Evolutionary conservation across 1,140 invertebrate species (phyloP).

Genomic region (Galendromus occidentalis): DNA sequence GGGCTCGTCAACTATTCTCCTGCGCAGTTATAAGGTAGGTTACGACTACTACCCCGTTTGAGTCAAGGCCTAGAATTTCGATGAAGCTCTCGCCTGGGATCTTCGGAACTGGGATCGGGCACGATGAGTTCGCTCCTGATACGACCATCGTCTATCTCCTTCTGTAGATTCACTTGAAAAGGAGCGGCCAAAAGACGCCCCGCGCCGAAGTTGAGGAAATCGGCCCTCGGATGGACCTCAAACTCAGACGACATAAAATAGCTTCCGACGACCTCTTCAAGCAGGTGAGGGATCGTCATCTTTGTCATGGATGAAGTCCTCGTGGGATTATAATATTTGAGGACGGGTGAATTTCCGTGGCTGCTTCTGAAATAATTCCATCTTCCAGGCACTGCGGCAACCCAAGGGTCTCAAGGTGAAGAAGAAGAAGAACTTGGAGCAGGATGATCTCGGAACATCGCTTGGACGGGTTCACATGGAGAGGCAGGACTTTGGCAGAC

Average conservation of each 20-base stretch:
- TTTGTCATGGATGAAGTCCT: background rate
- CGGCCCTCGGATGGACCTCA: conserved; percentile 75
- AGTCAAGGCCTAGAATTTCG: too few relatives aligned
- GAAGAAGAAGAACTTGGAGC: conserved; percentile 74
- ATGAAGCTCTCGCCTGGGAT: too few relatives aligned
- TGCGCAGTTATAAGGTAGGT: conserved; percentile 60
- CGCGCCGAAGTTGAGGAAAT: conserved; percentile 81
- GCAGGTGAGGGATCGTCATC: conserved; percentile 39
- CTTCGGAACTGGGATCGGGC: too few relatives aligned
- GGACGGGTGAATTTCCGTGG: too few relatives aligned
- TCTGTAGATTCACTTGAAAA: conserved; percentile 41
- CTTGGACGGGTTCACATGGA: conserved; percentile 80
- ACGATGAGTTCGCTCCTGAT: too few relatives aligned
- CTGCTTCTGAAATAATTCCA: too few relatives aligned
- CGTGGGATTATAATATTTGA: background rate
- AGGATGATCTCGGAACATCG: conserved; percentile 65
- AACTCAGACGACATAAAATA: conserved; percentile 58
- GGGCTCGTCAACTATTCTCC: conserved; percentile 47
- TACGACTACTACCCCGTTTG: too few relatives aligned
- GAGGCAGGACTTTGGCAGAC: conserved; percentile 43
- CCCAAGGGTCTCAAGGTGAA: conserved; percentile 34
- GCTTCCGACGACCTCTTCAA: conserved; percentile 79
- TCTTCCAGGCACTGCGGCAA: background rate
- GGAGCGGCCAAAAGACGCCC: conserved; percentile 66
- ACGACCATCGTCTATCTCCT: too few relatives aligned